Base-by-base conservation (phyloP, 2,888 invertebrate species). In the Malthinus flaveolus region DNA sequence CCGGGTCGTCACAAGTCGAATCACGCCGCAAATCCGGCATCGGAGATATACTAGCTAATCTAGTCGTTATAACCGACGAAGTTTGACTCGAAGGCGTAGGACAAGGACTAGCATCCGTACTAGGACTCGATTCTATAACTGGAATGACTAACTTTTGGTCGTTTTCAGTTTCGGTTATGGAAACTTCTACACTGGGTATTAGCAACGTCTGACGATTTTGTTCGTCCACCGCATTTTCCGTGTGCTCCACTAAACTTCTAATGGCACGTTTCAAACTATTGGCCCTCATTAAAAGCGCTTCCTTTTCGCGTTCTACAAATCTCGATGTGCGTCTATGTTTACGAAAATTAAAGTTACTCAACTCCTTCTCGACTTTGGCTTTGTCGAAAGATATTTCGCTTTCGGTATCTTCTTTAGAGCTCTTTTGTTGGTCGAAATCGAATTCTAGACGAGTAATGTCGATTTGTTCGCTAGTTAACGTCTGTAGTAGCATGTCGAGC, bases 221-320 rank as follows among this genome's bases (percentile, higher is more conserved):
- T 68, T 87, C 87, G 68, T 88, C 88, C 32, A 86, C 85, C 64
- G 82, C 85, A 74, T 83, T 84, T 71, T 92, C 92, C 1, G 91
- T 88, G 73, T 91, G 89, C 72, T 91, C 90, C 47, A 93, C 88
- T 36, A 93, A 84, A 75, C 86, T 88, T 61, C 90, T 83, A 59
- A 93, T 87, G 13, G 92, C 92, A 70, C 89, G 87, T 77, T 93
- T 93, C 63, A 93, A 82, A 77, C 92, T 93, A 74, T 92, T 91
- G 11, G 91, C 91, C 50, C 93, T 81, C 55, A 82, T 80, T 62
- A 85, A 80, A 32, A 86, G 73, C 10, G 82, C 81, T 64, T 86
- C 85, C 63, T 82, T 84, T 63, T 85, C 85, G 6, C 78, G 67
- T 66, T 78, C 78, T 61, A 79, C 78, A 59, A 83, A 82, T 54